A percentile compares a stretch with the other conserved stretches of the same genome.
These are phyloP conservation scores for Climacteris rufus DNA, from an alignment of 2,113 vertebrate genomes.

Conservation along the genomic window DNA sequence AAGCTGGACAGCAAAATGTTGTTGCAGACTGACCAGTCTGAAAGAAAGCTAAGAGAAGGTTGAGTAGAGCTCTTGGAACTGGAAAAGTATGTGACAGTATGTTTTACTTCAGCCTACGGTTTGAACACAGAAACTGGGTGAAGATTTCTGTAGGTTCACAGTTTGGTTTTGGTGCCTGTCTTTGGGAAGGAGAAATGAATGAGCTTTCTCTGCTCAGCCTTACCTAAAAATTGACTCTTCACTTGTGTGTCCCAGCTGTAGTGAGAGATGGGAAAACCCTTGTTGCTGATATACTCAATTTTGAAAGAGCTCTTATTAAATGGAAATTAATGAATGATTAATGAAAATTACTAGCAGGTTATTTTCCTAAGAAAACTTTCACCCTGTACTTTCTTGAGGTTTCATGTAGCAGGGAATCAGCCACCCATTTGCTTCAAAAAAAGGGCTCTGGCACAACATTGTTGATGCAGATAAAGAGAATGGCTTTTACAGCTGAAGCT, in stretches of 20 bases:
- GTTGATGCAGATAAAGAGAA: neutral
- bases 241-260: neutral
- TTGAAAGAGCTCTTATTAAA: neutral
- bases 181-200: neutral
- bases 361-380: neutral
- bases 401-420: neutral
- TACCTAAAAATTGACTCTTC: neutral
- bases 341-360: neutral
- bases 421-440: neutral
- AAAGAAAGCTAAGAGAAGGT: neutral
- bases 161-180: neutral
- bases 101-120: neutral
- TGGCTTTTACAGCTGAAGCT: neutral
- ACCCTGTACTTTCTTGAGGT: neutral
- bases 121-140: neutral
- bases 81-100: neutral
- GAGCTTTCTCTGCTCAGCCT: neutral
- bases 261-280: neutral
- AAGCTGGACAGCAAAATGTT: neutral
- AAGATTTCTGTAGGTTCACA: neutral
- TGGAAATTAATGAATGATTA: neutral
- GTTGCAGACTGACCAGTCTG: neutral
- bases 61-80: neutral
- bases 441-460: neutral
- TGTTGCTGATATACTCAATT: neutral